phyloP scores from a whole-genome alignment of 1,140 invertebrate species.

The Pogonus chalceus region DNA sequence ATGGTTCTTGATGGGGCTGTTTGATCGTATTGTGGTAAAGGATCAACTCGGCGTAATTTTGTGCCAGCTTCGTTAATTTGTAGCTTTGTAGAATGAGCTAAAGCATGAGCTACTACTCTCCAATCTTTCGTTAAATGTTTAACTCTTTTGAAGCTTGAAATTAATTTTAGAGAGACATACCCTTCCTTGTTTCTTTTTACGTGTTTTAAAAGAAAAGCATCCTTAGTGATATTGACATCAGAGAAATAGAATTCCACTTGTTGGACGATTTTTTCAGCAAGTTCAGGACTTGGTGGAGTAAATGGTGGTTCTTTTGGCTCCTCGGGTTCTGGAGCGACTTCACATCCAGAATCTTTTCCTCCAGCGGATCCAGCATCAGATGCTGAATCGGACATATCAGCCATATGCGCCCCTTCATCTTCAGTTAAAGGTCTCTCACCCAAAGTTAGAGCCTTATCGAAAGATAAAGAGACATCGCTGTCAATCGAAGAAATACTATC shows the following conservation, averaged over 20 bases:
- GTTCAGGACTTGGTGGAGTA: constrained; percentile 56
- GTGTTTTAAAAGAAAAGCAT: constrained; percentile 90
- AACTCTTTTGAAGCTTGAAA: constrained; percentile 87
- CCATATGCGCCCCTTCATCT: constrained; percentile 42
- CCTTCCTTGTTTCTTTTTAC: constrained; percentile 90
- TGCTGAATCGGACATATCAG: constrained; percentile 52
- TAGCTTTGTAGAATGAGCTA: constrained; percentile 68
- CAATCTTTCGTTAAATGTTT: constrained; percentile 89
- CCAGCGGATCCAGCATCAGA: constrained; percentile 46
- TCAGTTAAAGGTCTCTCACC: constrained; percentile 36
- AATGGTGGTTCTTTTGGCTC: constrained; percentile 43
- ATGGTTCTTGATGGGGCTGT: constrained; percentile 83
- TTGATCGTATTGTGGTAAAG: constrained; percentile 82
- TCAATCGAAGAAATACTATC: constrained; percentile 55
- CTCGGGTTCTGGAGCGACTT: constrained; percentile 43
- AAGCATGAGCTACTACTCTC: constrained; percentile 76
- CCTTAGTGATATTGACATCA: constrained; percentile 87
- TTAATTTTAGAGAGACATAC: constrained; percentile 86
- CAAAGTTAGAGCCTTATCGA: constrained; percentile 38
- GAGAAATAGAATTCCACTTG: constrained; percentile 93
- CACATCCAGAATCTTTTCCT: constrained; percentile 54
- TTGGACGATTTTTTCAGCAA: constrained; percentile 63
- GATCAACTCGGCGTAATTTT: constrained; percentile 75
- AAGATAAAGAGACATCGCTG: constrained; percentile 49
- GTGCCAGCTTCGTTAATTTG: constrained; percentile 86